Conservation (phyloP, 2,113 vertebrate species). For the Platichthys flesus region DNA sequence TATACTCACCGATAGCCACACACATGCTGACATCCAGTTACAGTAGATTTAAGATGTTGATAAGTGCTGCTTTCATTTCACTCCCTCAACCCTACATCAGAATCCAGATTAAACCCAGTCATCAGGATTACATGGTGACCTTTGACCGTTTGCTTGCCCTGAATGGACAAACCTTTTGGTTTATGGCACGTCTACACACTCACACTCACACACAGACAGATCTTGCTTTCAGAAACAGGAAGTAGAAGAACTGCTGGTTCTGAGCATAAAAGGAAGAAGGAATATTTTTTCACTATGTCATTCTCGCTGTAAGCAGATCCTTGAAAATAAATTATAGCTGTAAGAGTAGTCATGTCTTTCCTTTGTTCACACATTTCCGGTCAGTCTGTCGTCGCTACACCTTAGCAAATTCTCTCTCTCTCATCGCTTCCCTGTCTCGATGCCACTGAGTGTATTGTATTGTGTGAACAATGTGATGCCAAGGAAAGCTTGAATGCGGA, state of each 20-base stretch:
- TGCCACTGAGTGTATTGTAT: background rate
- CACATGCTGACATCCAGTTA: no score
- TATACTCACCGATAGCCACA: no score
- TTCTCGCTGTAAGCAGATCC: background rate
- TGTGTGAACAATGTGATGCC: background rate
- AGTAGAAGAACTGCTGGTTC: background rate
- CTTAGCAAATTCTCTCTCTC: background rate
- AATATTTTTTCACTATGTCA: background rate
- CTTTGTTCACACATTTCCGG: constrained; percentile 30
- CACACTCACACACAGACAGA: background rate
- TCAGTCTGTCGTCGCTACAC: constrained; percentile 18
- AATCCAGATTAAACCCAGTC: no score
- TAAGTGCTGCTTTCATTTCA: no score
- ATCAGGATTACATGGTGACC: no score
- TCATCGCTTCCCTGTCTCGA: constrained; percentile 12
- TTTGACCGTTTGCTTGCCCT: no score
- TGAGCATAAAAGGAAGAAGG: constrained; percentile 2
- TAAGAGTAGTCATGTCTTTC: constrained; percentile 15
- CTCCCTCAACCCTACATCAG: no score
- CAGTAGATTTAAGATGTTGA: no score
- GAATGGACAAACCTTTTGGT: background rate
- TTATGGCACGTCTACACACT: background rate
- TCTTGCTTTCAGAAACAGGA: constrained; percentile 15
- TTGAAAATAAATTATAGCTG: background rate
- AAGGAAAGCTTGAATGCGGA: background rate